Conservation (phyloP, 2,888 invertebrate species). For the Drosophila greeni region DNA sequence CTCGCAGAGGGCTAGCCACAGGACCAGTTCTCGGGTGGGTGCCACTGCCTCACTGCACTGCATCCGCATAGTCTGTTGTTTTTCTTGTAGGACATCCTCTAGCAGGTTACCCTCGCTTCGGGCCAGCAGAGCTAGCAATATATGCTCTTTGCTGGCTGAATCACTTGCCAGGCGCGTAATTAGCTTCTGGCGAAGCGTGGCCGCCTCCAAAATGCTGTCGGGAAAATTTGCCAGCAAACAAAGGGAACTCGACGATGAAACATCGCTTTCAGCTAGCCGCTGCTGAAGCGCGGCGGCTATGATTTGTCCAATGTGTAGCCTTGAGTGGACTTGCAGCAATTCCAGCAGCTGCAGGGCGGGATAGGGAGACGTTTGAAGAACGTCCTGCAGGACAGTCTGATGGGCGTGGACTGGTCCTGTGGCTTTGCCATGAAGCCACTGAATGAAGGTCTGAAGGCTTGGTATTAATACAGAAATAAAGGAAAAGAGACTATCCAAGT, state of each 20-base stretch:
- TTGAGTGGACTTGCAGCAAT: conserved; percentile 40
- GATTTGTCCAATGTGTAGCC: conserved; percentile 50
- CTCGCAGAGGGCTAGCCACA: conserved; percentile 62
- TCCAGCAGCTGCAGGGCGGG: conserved; percentile 61
- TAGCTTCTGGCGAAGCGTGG: conserved; percentile 49
- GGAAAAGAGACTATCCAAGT: no score
- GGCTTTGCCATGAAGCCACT: conserved; percentile 34
- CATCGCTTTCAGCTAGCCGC: conserved; percentile 42
- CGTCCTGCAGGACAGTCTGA: conserved; percentile 37
- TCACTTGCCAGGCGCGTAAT: conserved; percentile 46
- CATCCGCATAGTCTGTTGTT: conserved; percentile 45
- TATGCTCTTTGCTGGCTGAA: conserved; percentile 37
- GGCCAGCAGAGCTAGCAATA: conserved; percentile 65
- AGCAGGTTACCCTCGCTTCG: conserved; percentile 58
- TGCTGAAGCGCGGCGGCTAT: conserved; percentile 45
- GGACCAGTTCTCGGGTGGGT: conserved; percentile 63
- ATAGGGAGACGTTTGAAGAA: conserved; percentile 55
- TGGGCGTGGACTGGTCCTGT: conserved; percentile 15
- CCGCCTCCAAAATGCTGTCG: conserved; percentile 51
- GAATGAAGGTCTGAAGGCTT: conserved; percentile 44
- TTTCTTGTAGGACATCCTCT: conserved; percentile 45
- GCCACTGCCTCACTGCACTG: conserved; percentile 46
- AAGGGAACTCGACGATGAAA: conserved; percentile 46
- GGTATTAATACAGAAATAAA: neutral
- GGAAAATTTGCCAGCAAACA: conserved; percentile 69